phyloP scores from a whole-genome alignment of 2,797 vertebrate genomes.

The Catamblyrhynchus diadema region DNA sequence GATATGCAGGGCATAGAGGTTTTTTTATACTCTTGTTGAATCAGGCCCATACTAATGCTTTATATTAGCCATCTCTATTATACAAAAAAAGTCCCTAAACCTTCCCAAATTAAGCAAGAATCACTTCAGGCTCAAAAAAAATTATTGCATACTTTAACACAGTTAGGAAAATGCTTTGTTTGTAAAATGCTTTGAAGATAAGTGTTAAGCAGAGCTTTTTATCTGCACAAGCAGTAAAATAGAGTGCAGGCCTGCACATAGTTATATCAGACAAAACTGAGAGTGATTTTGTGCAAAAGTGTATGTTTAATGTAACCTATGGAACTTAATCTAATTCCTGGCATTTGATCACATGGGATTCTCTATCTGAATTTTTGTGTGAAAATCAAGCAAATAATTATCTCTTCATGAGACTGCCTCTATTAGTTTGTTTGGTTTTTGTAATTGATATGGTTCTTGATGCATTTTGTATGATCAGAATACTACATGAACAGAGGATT shows the following conservation, averaged over 20 bases:
- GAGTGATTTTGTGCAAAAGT: background rate
- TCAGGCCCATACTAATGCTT: background rate
- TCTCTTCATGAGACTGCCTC: background rate
- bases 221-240: background rate
- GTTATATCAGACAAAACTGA: background rate
- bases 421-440: background rate
- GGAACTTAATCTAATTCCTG: background rate
- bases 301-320: background rate
- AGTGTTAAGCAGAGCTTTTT: background rate
- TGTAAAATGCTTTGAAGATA: conserved; percentile 19
- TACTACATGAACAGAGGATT: background rate
- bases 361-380: background rate
- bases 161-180: background rate
- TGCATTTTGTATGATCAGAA: background rate
- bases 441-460: background rate
- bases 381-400: background rate
- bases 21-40: background rate
- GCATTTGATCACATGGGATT: background rate
- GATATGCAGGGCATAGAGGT: background rate
- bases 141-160: background rate
- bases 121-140: background rate
- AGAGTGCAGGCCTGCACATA: background rate
- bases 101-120: background rate
- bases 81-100: background rate
- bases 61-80: background rate